A percentile compares a stretch with the other conserved stretches of the same genome.
Evolutionary conservation across 2,888 invertebrate genomes (phyloP).

Genomic region (Eristalinus aeneus): DNA sequence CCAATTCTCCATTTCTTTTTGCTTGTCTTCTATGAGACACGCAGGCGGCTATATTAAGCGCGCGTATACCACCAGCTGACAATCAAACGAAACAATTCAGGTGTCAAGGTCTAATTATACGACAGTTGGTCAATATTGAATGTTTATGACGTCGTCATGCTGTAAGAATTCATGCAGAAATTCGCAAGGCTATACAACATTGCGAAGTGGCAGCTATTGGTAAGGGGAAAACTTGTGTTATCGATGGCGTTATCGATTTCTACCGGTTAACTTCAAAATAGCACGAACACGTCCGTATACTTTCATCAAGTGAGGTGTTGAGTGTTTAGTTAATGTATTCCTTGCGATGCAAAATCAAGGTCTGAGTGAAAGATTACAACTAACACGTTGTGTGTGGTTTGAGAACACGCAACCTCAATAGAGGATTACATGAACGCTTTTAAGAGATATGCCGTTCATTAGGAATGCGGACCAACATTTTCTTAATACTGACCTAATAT

Average conservation of each 20-base stretch:
- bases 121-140: conserved; percentile 27
- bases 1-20: no score
- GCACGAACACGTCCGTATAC: neutral
- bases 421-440: neutral
- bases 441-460: neutral
- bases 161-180: conserved; percentile 25
- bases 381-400: conserved; percentile 23
- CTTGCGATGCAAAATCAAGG: neutral
- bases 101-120: conserved; percentile 34
- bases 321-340: neutral
- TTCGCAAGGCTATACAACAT: conserved; percentile 29
- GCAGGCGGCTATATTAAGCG: no score
- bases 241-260: conserved; percentile 40
- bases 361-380: conserved; percentile 2
- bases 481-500: no score
- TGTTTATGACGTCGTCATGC: conserved; percentile 20
- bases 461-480: no score
- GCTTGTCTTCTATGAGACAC: no score
- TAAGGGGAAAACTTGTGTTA: conserved; percentile 15
- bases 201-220: neutral
- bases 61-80: neutral
- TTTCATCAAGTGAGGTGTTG: neutral
- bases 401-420: conserved; percentile 23
- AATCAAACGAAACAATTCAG: neutral
- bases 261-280: conserved; percentile 28